Conservation (phyloP, 2,888 invertebrate genomes). For the Carabus problematicus region DNA sequence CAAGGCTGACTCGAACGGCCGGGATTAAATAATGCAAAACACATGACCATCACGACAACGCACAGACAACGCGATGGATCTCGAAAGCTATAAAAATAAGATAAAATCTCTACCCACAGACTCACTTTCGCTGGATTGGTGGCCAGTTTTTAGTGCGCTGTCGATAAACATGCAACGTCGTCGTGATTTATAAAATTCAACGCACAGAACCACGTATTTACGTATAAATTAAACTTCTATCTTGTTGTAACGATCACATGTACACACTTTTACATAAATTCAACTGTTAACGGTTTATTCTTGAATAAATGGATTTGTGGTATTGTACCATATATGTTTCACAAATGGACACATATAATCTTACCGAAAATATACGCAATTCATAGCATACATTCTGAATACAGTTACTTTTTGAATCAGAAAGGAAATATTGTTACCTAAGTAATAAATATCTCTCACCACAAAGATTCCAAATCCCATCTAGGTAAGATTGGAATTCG, state of each 20-base stretch:
- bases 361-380: no score
- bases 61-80: neutral
- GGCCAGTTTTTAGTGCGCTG: neutral
- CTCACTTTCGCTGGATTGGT: slow-evolving; percentile 22
- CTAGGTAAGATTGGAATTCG: no score
- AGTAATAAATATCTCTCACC: no score
- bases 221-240: slow-evolving; percentile 14
- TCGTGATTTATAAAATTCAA: slow-evolving; percentile 27
- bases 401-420: no score
- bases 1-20: no score
- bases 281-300: neutral
- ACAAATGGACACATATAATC: no score
- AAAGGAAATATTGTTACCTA: no score
- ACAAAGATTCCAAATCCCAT: no score
- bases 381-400: no score
- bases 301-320: no score
- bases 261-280: neutral
- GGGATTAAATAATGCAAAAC: slow-evolving; percentile 25
- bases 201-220: slow-evolving; percentile 14
- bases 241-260: no score
- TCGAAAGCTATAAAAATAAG: slow-evolving; percentile 28
- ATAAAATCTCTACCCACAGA: slow-evolving; percentile 29
- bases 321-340: no score
- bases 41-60: slow-evolving; percentile 1
- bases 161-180: neutral